Conservation (phyloP, 2,888 invertebrate genomes). For the Cosmia trapezina region DNA sequence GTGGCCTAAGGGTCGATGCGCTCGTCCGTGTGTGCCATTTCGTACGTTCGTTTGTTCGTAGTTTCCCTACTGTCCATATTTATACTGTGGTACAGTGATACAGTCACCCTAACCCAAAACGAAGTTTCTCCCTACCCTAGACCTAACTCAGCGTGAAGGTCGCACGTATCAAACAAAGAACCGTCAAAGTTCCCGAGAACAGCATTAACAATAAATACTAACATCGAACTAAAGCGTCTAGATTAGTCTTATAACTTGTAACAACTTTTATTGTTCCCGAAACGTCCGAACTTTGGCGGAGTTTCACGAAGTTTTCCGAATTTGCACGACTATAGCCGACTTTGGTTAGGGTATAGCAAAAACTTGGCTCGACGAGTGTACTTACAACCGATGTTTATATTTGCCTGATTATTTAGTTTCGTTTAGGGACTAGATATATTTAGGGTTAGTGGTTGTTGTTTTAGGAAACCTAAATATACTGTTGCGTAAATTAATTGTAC, state of each 20-base stretch:
- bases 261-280: slow-evolving; percentile 57
- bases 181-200: slow-evolving; percentile 46
- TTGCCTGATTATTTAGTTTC: slow-evolving; percentile 34
- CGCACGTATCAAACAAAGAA: slow-evolving; percentile 29
- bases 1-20: too few relatives aligned
- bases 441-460: slow-evolving; percentile 27
- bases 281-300: slow-evolving; percentile 46
- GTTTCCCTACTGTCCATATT: too few relatives aligned
- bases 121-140: slow-evolving; percentile 1
- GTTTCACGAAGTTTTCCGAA: slow-evolving; percentile 46
- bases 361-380: slow-evolving; percentile 49
- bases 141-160: slow-evolving; percentile 31
- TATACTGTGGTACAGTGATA: neutral
- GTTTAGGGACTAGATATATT: slow-evolving; percentile 40
- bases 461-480: slow-evolving; percentile 24
- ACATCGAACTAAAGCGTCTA: slow-evolving; percentile 49
- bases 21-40: too few relatives aligned
- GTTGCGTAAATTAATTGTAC: slow-evolving; percentile 32
- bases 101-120: slow-evolving; percentile 1
- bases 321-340: slow-evolving; percentile 33
- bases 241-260: slow-evolving; percentile 57
- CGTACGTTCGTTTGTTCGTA: too few relatives aligned
- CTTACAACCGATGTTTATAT: slow-evolving; percentile 56
- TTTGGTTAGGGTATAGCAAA: slow-evolving; percentile 38
- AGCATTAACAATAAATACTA: slow-evolving; percentile 60